Conservation (phyloP, 2,113 vertebrate species). For the Varanus komodoensis region DNA sequence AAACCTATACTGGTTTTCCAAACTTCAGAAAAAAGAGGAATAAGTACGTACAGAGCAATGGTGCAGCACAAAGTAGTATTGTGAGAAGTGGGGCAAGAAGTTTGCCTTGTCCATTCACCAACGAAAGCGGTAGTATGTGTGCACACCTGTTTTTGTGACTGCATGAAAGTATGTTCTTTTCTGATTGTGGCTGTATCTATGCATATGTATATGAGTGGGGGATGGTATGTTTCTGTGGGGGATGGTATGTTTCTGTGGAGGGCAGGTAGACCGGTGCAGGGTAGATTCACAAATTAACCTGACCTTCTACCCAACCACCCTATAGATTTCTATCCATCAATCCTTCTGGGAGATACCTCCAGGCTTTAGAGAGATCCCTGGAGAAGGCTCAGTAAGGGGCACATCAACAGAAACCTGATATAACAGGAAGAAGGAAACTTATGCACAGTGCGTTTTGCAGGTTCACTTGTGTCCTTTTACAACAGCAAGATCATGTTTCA, state of each 20-base stretch:
- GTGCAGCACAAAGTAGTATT: not conserved
- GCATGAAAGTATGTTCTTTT: not conserved
- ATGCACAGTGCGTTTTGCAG: not conserved
- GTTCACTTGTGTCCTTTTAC: not conserved
- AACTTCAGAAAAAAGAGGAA: not conserved
- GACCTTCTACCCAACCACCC: not conserved
- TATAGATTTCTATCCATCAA: not conserved
- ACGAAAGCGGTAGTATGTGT: not conserved
- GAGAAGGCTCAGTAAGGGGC: not conserved
- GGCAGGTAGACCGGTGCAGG: not conserved
- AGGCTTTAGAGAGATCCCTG: not conserved
- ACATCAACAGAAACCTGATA: not conserved
- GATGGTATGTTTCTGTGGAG: not conserved
- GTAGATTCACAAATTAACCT: not conserved
- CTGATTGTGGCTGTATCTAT: not conserved
- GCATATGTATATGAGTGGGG: not conserved
- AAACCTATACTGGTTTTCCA: not conserved
- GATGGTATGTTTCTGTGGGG: not conserved
- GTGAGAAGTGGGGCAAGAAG: not conserved
- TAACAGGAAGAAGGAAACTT: not conserved
- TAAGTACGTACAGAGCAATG: not conserved
- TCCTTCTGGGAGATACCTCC: not conserved
- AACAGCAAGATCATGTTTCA: not conserved
- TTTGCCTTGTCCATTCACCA: too few species aligned
- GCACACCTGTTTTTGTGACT: not conserved